phyloP scores from a whole-genome alignment of 2,888 invertebrate genomes.

The Leptinotarsa peninsularis region DNA sequence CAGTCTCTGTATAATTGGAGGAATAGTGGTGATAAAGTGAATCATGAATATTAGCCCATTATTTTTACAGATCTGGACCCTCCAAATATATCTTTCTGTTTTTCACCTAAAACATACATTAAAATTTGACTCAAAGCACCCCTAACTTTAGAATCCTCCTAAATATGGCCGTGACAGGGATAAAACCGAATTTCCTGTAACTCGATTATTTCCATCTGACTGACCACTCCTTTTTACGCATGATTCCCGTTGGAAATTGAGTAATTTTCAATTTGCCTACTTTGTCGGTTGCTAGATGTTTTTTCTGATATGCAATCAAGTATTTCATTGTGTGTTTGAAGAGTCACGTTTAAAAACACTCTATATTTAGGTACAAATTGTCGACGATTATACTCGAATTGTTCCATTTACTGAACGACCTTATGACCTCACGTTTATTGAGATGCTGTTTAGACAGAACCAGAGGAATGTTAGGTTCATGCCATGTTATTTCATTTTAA shows the following conservation, averaged over 20 bases:
- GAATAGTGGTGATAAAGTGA: no score
- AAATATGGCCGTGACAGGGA: no score
- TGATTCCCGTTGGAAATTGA: constrained; percentile 1
- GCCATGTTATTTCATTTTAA: neutral
- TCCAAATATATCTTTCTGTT: no score
- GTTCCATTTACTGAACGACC: constrained; percentile 4
- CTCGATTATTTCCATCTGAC: neutral
- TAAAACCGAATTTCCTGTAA: no score
- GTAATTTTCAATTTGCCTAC: constrained; percentile 1
- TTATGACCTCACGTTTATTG: constrained; percentile 12
- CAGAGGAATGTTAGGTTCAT: neutral
- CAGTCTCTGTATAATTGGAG: no score
- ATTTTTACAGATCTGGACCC: no score
- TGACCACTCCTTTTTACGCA: neutral
- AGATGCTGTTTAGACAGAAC: neutral
- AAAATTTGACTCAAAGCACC: no score
- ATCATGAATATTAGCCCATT: no score
- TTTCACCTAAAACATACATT: no score
- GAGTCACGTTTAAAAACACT: neutral
- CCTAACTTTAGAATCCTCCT: no score
- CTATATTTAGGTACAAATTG: constrained; percentile 15
- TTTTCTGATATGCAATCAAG: constrained; percentile 3
- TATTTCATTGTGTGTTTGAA: neutral
- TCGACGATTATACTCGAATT: constrained; percentile 4
- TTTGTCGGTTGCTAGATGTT: neutral